phyloP scores from a whole-genome alignment of 2,888 invertebrate genomes.

The Rhamphomyia laevipes region DNA sequence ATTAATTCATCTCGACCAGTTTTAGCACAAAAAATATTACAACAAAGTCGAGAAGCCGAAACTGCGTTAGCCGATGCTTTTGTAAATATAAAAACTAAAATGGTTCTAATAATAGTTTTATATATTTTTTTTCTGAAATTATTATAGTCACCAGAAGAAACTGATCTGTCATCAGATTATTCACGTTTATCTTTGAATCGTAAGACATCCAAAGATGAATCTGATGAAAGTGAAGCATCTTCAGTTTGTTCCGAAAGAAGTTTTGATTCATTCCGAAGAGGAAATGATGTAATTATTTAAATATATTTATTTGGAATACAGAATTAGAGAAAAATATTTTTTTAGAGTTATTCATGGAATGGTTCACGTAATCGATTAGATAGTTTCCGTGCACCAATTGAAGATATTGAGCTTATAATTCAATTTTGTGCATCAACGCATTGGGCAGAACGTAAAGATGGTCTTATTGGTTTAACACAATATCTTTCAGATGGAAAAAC shows the following conservation, averaged over 20 bases:
- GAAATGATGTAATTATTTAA: conserved; percentile 58
- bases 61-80: conserved; percentile 64
- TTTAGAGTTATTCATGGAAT: conserved; percentile 71
- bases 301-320: conserved; percentile 16
- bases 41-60: conserved; percentile 82
- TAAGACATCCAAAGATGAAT: conserved; percentile 55
- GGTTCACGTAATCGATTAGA: conserved; percentile 68
- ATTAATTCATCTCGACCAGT: conserved; percentile 46
- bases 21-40: conserved; percentile 71
- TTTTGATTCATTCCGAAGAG: conserved; percentile 67
- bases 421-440: conserved; percentile 77
- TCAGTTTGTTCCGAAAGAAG: conserved; percentile 90
- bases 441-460: conserved; percentile 94
- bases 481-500: conserved; percentile 49
- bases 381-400: conserved; percentile 46
- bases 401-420: conserved; percentile 79
- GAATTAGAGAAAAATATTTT: conserved; percentile 11
- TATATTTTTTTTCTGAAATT: conserved; percentile 10
- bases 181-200: conserved; percentile 37
- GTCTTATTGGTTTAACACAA: conserved; percentile 66
- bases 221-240: conserved; percentile 86
- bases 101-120: background rate
- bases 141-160: conserved; percentile 43
- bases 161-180: conserved; percentile 24
- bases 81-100: conserved; percentile 23